These are phyloP conservation scores for Dicrostonyx torquatus DNA, from an alignment of 2,797 vertebrate genomes.

Conservation along the genomic window DNA sequence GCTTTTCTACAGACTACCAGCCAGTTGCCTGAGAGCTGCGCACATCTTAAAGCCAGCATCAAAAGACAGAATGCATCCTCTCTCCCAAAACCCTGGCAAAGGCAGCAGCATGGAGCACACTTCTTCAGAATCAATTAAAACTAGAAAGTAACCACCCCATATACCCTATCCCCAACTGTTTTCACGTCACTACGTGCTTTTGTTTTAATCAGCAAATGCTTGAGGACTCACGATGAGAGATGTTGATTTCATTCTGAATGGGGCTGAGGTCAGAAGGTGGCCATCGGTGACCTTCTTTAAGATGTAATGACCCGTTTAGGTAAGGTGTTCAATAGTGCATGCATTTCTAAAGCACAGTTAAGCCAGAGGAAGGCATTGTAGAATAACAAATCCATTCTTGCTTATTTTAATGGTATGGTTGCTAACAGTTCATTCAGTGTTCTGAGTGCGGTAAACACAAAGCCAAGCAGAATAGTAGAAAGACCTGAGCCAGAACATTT, in stretches of 20 bases:
- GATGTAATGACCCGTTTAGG: neutral
- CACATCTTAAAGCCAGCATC: neutral
- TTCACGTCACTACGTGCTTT: neutral
- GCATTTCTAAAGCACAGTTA: neutral
- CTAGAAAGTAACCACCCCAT: neutral
- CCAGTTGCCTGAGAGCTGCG: neutral
- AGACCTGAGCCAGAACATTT: neutral
- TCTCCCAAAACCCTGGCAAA: neutral
- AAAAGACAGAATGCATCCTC: neutral
- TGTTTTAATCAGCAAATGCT: neutral
- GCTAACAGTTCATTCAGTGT: neutral
- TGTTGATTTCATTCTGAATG: neutral
- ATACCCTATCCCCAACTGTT: neutral
- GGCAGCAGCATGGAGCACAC: neutral
- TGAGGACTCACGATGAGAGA: neutral
- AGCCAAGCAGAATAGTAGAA: neutral
- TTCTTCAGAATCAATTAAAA: neutral
- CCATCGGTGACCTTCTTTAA: neutral
- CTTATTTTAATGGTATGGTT: neutral
- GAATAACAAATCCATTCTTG: slow-evolving; percentile 31
- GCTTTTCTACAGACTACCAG: neutral
- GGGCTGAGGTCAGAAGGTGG: neutral
- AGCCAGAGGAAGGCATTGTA: neutral
- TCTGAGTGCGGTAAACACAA: neutral
- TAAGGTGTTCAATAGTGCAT: neutral